A percentile compares a stretch with the other conserved stretches of the same genome.
phyloP scores from a whole-genome alignment of 2,113 vertebrate genomes.

The Carlito syrichta region DNA sequence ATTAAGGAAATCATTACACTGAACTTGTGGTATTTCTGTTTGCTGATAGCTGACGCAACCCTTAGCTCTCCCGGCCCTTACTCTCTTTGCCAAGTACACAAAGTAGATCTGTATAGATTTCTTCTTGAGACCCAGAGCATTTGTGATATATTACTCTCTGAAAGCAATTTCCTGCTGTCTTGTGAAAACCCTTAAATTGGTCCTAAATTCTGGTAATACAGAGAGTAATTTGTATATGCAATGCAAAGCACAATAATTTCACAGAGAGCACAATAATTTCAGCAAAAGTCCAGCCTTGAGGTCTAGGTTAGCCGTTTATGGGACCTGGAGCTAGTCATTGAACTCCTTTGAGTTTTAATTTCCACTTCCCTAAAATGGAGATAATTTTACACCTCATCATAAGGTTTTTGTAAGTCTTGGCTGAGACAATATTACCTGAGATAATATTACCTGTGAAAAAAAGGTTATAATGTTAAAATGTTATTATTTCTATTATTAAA shows the following conservation, averaged over 20 bases:
- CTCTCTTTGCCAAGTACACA: not conserved
- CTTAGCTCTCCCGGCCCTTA: not conserved
- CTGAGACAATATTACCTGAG: too few species aligned
- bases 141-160: not conserved
- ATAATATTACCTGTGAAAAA: not conserved
- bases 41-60: not conserved
- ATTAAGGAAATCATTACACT: not conserved
- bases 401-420: not conserved
- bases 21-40: not conserved
- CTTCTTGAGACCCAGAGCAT: not conserved
- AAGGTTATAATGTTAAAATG: not conserved
- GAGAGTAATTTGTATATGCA: too few species aligned
- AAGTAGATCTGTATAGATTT: constrained; percentile 12
- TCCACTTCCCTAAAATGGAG: not conserved
- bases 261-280: constrained; percentile 9
- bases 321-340: not conserved
- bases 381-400: not conserved
- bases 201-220: not conserved
- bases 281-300: not conserved
- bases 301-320: not conserved
- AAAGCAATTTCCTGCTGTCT: not conserved
- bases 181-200: not conserved
- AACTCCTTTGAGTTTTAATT: constrained; percentile 8
- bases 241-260: not conserved
- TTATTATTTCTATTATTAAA: not conserved